Evolutionary conservation across 2,888 invertebrate species (phyloP), one percentile per base, ranked within the genome.

Genomic region (Melikaiella ostensackeni): DNA sequence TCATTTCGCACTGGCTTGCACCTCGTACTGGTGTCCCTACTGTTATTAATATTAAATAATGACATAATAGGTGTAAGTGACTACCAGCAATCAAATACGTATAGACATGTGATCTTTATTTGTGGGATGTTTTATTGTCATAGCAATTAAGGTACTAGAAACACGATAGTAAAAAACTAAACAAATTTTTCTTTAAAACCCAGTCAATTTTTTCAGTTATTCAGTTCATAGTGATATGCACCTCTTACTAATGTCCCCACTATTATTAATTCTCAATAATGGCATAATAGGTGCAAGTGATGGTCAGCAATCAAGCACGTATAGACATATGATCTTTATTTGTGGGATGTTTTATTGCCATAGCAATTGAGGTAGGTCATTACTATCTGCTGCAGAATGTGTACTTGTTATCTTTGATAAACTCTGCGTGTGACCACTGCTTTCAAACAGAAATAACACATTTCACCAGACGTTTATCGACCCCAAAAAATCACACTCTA

Each of bases 361-460:
- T 24, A 70, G 66, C 30, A 50, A 70, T 70, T 70, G 46, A 46
- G 46, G 46, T 46, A 70, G 46, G 66, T 70, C 66, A 70, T 30
- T n/a, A 70, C 46, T 50, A 70, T 66, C 70, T 11, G 30, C 9
- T 30, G 70, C 42, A 66, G n/a, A 66, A 42, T 16, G 27, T 46
- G 66, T 33, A 70, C 50, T n/a, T 24, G 24, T 64, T 50, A 70
- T 70, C 50, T 50, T 55, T 27, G 50, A 50, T 70, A 70, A 70
- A 11, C 46, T 7, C 27, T 46, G 66, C 46, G 30, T 46, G 50
- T 70, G 66, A 46, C 42, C 27, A 27, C 66, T 27, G 66, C 42
- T 46, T 27, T 1, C 50, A 70, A 70, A 46, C 46, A 27, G 19
- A 27, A 46, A 50, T 9, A 46, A 46, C 21, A 33, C 19, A 70